Conservation (phyloP, 1,140 invertebrate genomes). For the Dreissena rostriformis region DNA sequence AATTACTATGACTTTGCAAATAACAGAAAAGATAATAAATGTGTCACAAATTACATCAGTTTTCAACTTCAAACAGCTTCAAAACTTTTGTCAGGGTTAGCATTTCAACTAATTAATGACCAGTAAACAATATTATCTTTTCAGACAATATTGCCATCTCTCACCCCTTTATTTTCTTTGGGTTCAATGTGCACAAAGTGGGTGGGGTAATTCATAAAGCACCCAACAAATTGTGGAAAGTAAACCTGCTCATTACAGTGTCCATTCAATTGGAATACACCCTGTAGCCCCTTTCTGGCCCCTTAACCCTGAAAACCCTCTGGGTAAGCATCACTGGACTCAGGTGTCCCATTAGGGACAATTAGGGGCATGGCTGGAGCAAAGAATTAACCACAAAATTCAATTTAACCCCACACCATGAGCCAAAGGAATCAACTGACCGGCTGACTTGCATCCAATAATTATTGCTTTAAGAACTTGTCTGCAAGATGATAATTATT, state of each 20-base stretch:
- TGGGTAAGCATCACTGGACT: constrained; percentile 27
- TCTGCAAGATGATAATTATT: constrained; percentile 45
- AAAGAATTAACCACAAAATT: constrained; percentile 40
- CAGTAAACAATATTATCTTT: constrained; percentile 39
- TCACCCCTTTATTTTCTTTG: neutral
- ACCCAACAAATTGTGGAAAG: constrained; percentile 30
- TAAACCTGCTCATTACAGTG: constrained; percentile 46
- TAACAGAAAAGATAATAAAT: neutral
- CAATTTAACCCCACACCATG: constrained; percentile 54
- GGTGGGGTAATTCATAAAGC: constrained; percentile 29
- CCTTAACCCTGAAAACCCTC: constrained; percentile 18
- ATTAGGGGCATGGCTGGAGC: constrained; percentile 54
- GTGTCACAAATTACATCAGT: constrained; percentile 22
- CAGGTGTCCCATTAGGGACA: constrained; percentile 54
- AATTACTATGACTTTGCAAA: neutral
- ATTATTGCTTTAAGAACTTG: neutral
- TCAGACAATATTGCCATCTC: constrained; percentile 2
- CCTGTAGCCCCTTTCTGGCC: constrained; percentile 45
- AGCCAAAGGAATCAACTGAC: constrained; percentile 15
- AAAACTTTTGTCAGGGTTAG: neutral
- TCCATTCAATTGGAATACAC: constrained; percentile 34
- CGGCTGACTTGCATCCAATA: constrained; percentile 15
- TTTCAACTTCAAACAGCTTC: constrained; percentile 10
- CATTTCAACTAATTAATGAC: constrained; percentile 40
- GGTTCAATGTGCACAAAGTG: constrained; percentile 22